Conservation (phyloP, 2,797 vertebrate species). For the Australoheros facetus region DNA sequence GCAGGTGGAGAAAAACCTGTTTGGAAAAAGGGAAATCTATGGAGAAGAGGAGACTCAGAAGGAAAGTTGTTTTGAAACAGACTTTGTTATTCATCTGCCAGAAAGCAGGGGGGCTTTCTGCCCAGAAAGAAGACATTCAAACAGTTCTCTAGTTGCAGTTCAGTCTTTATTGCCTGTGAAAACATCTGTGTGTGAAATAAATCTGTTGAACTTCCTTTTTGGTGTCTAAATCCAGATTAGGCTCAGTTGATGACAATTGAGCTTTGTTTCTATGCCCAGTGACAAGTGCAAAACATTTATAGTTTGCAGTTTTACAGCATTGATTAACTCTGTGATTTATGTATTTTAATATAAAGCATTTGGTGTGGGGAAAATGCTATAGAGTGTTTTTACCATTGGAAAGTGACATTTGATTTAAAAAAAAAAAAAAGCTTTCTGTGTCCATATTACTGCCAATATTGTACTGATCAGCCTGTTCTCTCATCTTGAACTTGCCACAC, state of each 20-base stretch:
- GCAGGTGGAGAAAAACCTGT: background rate
- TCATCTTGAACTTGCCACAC: background rate
- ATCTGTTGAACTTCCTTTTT: background rate
- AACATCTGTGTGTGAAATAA: background rate
- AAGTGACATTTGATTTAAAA: background rate
- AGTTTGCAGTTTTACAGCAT: background rate
- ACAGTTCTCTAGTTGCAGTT: background rate
- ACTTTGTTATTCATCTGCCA: background rate
- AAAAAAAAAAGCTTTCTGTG: background rate
- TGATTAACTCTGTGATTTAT: background rate
- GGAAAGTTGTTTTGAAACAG: background rate
- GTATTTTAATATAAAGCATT: background rate
- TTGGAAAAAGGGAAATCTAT: background rate
- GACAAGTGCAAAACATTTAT: background rate
- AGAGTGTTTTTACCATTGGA: background rate
- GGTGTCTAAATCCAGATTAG: background rate
- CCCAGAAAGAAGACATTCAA: slow-evolving; percentile 1
- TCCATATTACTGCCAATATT: background rate
- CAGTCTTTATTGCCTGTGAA: background rate
- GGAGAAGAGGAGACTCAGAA: background rate
- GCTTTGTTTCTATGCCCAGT: background rate
- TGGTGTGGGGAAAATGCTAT: background rate
- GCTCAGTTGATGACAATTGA: background rate
- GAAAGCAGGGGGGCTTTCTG: background rate
- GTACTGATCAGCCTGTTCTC: background rate